These are phyloP conservation scores for Microchirus variegatus DNA, from an alignment of 2,797 vertebrate genomes.

Conservation along the genomic window DNA sequence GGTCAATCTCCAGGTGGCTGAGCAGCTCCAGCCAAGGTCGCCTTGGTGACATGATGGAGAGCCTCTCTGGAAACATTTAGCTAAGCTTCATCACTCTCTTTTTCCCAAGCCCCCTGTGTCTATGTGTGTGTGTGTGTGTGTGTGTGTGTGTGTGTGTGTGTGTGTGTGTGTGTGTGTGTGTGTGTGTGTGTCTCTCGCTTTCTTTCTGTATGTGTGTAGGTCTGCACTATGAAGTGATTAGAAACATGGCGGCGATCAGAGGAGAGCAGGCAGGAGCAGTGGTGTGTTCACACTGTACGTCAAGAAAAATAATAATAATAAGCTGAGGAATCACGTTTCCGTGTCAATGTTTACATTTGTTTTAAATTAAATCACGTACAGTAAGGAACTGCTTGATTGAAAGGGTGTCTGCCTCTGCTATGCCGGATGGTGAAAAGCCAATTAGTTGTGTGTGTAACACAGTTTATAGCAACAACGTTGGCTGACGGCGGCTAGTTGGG, in stretches of 20 bases:
- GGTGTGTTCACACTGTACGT: neutral
- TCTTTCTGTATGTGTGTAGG: constrained; percentile 20
- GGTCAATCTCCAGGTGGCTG: constrained; percentile 35
- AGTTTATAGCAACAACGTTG: too few species aligned
- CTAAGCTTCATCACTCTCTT: constrained; percentile 63
- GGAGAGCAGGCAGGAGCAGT: too few species aligned
- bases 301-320: neutral
- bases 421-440: too few species aligned
- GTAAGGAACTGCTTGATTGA: too few species aligned
- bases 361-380: too few species aligned
- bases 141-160: too few species aligned
- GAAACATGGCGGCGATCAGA: constrained; percentile 49
- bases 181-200: constrained; percentile 17
- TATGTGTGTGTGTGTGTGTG: constrained; percentile 8
- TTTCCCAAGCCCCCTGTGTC: constrained; percentile 13
- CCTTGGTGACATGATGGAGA: constrained; percentile 68
- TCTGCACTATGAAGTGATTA: constrained; percentile 60
- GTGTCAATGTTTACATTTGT: neutral
- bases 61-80: constrained; percentile 62
- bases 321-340: neutral
- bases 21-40: constrained; percentile 65
- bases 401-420: too few species aligned
- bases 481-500: too few species aligned
- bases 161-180: constrained; percentile 13
- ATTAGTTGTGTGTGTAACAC: too few species aligned